These are phyloP conservation scores for Brachypodius melanocephalos DNA, from an alignment of 2,113 vertebrate species.

Conservation along the genomic window DNA sequence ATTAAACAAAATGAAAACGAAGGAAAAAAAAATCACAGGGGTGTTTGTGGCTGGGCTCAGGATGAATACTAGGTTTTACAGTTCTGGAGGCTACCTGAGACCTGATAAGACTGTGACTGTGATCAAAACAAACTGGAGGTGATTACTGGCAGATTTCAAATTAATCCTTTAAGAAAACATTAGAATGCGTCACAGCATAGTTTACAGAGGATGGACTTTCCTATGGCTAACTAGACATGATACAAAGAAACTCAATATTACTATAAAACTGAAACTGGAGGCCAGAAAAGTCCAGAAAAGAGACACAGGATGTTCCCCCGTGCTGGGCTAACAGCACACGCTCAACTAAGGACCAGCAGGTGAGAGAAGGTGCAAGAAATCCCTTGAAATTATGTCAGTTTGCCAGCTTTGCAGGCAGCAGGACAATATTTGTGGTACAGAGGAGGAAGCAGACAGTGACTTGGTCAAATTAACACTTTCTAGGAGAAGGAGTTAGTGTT, in stretches of 20 bases:
- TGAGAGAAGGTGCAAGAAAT: neutral
- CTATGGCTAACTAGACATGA: neutral
- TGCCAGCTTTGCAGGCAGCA: neutral
- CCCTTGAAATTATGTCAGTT: neutral
- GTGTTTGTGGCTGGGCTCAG: neutral
- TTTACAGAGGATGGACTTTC: neutral
- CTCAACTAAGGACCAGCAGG: neutral
- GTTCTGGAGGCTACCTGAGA: slow-evolving; percentile 34
- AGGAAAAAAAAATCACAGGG: neutral
- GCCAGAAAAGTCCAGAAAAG: neutral
- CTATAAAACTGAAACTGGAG: neutral
- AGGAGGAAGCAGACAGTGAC: neutral
- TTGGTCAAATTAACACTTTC: neutral
- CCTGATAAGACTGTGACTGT: slow-evolving; percentile 12
- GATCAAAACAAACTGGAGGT: slow-evolving; percentile 43
- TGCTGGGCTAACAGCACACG: neutral
- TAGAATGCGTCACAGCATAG: slow-evolving; percentile 19
- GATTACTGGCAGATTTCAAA: slow-evolving; percentile 47
- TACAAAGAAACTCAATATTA: neutral
- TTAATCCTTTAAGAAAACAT: slow-evolving; percentile 58
- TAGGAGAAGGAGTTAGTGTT: neutral
- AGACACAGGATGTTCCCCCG: neutral
- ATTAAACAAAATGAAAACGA: slow-evolving; percentile 24
- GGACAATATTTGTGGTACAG: neutral
- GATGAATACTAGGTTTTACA: neutral